Percentiles rank a stretch among this genome's conserved stretches.
Conservation (phyloP, 2,888 invertebrate genomes). For the Tromatobia lineatoria region DNA sequence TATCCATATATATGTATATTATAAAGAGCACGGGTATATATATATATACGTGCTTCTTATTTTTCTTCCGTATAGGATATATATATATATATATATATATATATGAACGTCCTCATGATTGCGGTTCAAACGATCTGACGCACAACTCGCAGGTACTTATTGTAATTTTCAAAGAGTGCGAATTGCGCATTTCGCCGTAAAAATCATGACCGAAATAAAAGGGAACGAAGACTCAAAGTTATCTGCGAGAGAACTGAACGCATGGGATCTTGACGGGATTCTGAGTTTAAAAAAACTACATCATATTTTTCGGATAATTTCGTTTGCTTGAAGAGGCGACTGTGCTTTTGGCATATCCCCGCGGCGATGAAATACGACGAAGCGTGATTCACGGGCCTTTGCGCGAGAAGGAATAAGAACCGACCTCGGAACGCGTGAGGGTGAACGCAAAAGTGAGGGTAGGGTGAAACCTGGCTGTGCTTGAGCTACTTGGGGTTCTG, state of each 20-base stretch:
- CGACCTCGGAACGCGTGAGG: conserved; percentile 27
- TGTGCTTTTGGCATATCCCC: conserved; percentile 69
- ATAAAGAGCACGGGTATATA: not conserved
- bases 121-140: conserved; percentile 71
- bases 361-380: conserved; percentile 67
- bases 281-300: conserved; percentile 55
- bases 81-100: conserved; percentile 19
- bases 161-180: conserved; percentile 46
- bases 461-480: conserved; percentile 46
- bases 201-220: conserved; percentile 1
- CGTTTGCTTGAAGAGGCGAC: conserved; percentile 68
- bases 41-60: conserved; percentile 39
- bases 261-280: conserved; percentile 10
- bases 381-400: conserved; percentile 65
- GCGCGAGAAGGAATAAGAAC: conserved; percentile 61
- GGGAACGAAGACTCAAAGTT: conserved; percentile 34
- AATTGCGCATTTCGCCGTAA: not conserved
- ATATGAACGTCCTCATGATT: conserved; percentile 60
- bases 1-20: not conserved
- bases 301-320: conserved; percentile 68
- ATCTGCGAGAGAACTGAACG: conserved; percentile 53
- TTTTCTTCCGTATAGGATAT: too few species aligned
- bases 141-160: conserved; percentile 54
- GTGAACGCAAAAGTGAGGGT: conserved; percentile 42
- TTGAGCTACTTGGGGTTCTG: conserved; percentile 24